Evolutionary conservation across 2,888 invertebrate species (phyloP).

Genomic region (Phorcus lineatus): DNA sequence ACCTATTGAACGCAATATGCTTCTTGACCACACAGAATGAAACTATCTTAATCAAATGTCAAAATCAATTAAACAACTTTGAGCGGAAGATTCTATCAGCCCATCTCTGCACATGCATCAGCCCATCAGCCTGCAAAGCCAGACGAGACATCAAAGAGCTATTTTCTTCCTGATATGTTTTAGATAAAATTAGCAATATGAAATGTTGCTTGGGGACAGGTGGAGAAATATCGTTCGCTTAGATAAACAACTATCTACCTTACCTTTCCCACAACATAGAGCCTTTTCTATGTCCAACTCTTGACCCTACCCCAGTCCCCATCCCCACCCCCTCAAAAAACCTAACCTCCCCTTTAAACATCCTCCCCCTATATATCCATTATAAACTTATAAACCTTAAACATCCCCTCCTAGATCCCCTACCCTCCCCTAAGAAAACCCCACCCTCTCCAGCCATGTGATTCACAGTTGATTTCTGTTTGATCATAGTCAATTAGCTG

Average conservation of each 20-base stretch:
- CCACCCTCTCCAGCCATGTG: no score
- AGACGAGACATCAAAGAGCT: background rate
- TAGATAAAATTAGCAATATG: background rate
- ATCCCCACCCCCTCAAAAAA: background rate
- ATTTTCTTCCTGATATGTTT: background rate
- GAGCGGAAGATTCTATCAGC: background rate
- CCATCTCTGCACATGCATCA: background rate
- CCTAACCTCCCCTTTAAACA: no score
- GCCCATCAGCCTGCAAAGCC: background rate
- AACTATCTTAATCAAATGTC: no score
- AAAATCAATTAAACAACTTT: no score
- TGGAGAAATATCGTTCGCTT: background rate
- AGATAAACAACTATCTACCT: background rate
- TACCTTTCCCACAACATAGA: background rate
- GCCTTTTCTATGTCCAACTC: no score
- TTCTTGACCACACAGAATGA: no score
- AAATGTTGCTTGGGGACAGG: background rate
- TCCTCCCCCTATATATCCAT: no score
- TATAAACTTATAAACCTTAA: no score
- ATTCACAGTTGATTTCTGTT: background rate
- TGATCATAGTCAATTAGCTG: background rate
- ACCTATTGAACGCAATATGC: no score
- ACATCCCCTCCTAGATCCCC: no score
- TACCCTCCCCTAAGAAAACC: no score
- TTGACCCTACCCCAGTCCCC: background rate